Conservation (phyloP, 2,113 vertebrate species). For the Ia io region DNA sequence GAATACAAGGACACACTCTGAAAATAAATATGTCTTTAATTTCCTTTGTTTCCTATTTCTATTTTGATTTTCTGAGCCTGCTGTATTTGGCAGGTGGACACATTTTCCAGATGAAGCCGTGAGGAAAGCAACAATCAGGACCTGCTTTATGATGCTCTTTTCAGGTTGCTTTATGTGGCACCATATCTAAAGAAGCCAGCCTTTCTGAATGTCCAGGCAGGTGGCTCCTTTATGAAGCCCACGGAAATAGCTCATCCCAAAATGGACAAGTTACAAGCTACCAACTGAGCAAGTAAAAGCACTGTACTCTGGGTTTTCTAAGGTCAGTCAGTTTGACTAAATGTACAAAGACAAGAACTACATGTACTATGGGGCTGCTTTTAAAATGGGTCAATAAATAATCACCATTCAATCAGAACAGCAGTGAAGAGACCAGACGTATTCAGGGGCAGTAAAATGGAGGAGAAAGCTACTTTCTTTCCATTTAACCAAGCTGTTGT, state of each 20-base stretch:
- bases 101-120: slow-evolving; percentile 9
- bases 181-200: slow-evolving; percentile 41
- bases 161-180: slow-evolving; percentile 24
- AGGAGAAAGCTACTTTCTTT: slow-evolving; percentile 41
- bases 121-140: slow-evolving; percentile 23
- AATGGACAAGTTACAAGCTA: slow-evolving; percentile 63
- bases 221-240: slow-evolving; percentile 65
- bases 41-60: slow-evolving; percentile 38
- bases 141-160: slow-evolving; percentile 52
- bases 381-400: slow-evolving; percentile 71
- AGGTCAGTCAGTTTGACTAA: slow-evolving; percentile 51
- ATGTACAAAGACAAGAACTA: slow-evolving; percentile 53
- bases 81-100: slow-evolving; percentile 38
- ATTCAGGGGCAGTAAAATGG: slow-evolving; percentile 31
- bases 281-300: slow-evolving; percentile 59
- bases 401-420: slow-evolving; percentile 66
- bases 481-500: not conserved
- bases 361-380: slow-evolving; percentile 38
- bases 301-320: not conserved
- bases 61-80: slow-evolving; percentile 22
- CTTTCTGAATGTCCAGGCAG: slow-evolving; percentile 66
- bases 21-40: not conserved
- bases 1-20: not conserved
- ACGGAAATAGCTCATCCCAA: slow-evolving; percentile 67
- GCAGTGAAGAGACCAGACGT: not conserved